A percentile compares a stretch with the other conserved stretches of the same genome.
Evolutionary conservation across 2,888 invertebrate genomes (phyloP).

Genomic region (Latheticus oryzae): DNA sequence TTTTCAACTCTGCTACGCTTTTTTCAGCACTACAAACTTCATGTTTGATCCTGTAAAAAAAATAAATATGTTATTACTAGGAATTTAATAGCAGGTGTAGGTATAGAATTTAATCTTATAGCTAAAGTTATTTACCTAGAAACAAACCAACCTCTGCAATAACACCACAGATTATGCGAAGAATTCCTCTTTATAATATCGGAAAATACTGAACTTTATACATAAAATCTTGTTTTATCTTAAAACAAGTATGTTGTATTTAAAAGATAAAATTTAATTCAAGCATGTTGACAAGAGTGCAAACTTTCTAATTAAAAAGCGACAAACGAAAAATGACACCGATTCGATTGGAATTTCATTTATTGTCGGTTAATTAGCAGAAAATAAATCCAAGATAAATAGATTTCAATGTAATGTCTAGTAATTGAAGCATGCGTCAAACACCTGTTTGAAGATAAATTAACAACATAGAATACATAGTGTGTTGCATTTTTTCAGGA

Average conservation of each 20-base stretch:
- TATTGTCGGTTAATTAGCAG: slow-evolving; percentile 18
- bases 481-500: slow-evolving; percentile 1
- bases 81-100: slow-evolving; percentile 8
- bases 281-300: too few species aligned
- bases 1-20: too few species aligned
- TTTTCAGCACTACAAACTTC: too few species aligned
- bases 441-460: slow-evolving; percentile 25
- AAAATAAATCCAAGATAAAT: too few species aligned
- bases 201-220: slow-evolving; percentile 1
- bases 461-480: slow-evolving; percentile 1
- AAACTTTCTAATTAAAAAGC: slow-evolving; percentile 21
- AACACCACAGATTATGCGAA: slow-evolving; percentile 21
- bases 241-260: too few species aligned
- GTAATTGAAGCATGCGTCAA: slow-evolving; percentile 28
- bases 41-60: slow-evolving; percentile 43
- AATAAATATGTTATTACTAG: slow-evolving; percentile 25
- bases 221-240: too few species aligned
- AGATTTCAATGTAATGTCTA: too few species aligned
- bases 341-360: background rate
- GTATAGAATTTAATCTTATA: slow-evolving; percentile 4
- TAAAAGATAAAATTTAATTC: too few species aligned
- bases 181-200: slow-evolving; percentile 20
- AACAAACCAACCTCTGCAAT: slow-evolving; percentile 23
- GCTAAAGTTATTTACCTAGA: slow-evolving; percentile 17
- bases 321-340: slow-evolving; percentile 7